Base-by-base conservation (phyloP, 2,888 invertebrate species). In the Plagodis pulveraria region DNA sequence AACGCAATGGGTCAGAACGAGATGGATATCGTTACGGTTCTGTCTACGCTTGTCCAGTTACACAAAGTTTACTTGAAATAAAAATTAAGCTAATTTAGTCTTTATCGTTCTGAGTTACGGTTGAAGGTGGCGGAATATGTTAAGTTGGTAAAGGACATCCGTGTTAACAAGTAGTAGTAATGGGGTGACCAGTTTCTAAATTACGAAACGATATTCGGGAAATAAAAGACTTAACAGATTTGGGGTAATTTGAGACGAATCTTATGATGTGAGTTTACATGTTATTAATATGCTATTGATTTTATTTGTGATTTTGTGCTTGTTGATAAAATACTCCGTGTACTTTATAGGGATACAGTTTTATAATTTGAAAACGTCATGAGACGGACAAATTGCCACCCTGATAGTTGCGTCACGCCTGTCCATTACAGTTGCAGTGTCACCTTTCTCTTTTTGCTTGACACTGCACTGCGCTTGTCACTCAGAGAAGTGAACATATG, bases 71-170 rank as follows among this genome's bases (percentile, higher is more conserved):
- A 12, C 9, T 6, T 6, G 22, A 8, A n/a, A 22, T 8, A n/a
- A 2, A 6, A n/a, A 6, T n/a, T 35, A 35, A 34, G n/a, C 6
- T 6, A 55, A 42, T 38, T 36, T 43, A 38, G 22, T 38, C 42
- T 38, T 49, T 43, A 32, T 4, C 0, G 0, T 5, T 5, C n/a
- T 0, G 8, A 0, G 0, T 11, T 36, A 49, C 8, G 22, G 48
- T 11, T 44, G 32, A 33, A 5, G 5, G 5, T 8, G 11, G 9
- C 12, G 2, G 32, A 38, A 38, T 43, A 32, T 49, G 43, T 49
- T 36, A 33, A 7, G n/a, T 55, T 55, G 12, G 12, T 47, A 41
- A n/a, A 41, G 34, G 34, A 47, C 47, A 54, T 54, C 49, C 55
- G 36, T 55, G 47, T 47, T 36, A 9, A 45, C 52, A 40, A 53